Evolutionary conservation across 2,113 vertebrate species (phyloP).

Genomic region (Sander vitreus): DNA sequence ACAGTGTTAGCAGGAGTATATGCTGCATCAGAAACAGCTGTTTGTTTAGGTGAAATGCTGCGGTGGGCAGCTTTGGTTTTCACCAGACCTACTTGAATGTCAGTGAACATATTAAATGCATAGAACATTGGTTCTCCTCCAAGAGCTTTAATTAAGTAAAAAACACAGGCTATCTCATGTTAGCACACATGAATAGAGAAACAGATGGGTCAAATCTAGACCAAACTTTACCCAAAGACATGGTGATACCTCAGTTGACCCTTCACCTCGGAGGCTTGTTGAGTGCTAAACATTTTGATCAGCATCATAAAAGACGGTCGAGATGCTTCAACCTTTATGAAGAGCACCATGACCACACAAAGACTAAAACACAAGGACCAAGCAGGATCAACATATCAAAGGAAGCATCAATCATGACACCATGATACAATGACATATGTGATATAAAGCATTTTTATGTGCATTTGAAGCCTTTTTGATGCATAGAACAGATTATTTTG

Average conservation of each 20-base stretch:
- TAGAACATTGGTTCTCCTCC: background rate
- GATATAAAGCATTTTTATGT: background rate
- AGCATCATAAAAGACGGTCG: background rate
- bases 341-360: background rate
- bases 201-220: background rate
- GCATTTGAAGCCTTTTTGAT: background rate
- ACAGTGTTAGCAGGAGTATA: constrained; percentile 27
- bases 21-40: constrained; percentile 16
- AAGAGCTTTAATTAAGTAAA: background rate
- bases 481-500: constrained; percentile 12
- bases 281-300: background rate
- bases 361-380: no score
- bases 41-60: constrained; percentile 10
- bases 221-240: background rate
- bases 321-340: background rate
- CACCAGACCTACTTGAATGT: constrained; percentile 2
- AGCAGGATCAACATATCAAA: background rate
- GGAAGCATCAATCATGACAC: background rate
- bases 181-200: background rate
- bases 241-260: background rate
- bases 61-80: constrained; percentile 20
- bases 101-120: constrained; percentile 11
- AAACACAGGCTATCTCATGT: constrained; percentile 13
- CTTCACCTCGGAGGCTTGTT: background rate
- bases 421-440: background rate